Conservation (phyloP, 2,113 vertebrate species). For the Engystomops pustulosus region DNA sequence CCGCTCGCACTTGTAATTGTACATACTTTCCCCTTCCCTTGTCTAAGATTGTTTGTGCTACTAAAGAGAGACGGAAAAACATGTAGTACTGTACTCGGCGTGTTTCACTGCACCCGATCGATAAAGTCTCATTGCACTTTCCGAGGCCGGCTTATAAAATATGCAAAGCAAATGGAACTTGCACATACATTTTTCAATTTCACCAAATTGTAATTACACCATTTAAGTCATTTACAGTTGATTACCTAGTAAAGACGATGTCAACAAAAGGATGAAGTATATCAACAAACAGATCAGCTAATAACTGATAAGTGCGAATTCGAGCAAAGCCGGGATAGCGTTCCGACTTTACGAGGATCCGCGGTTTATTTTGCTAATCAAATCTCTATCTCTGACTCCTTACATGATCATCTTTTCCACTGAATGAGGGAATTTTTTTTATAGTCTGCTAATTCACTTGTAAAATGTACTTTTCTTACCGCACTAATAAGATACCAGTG, state of each 20-base stretch:
- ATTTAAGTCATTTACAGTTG: conserved; percentile 58
- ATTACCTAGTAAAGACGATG: conserved; percentile 52
- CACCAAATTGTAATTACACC: conserved; percentile 54
- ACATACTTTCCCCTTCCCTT: conserved; percentile 32
- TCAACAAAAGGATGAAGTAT: conserved; percentile 45
- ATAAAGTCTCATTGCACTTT: conserved; percentile 34
- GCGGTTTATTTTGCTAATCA: conserved; percentile 30
- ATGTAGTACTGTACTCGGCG: conserved; percentile 1
- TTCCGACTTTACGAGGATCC: background rate
- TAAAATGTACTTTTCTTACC: conserved; percentile 55
- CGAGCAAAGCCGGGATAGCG: background rate
- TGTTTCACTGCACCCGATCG: conserved; percentile 12
- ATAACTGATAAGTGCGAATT: conserved; percentile 40
- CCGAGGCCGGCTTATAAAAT: conserved; percentile 38
- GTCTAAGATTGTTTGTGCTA: conserved; percentile 16
- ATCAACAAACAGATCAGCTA: conserved; percentile 43
- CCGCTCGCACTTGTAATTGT: conserved; percentile 48
- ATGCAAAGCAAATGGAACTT: conserved; percentile 42
- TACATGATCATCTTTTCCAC: conserved; percentile 33
- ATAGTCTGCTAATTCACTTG: conserved; percentile 55
- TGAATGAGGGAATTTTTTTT: conserved; percentile 30
- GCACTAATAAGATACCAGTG: conserved; percentile 48
- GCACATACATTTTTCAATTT: conserved; percentile 52
- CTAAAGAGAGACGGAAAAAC: conserved; percentile 24
- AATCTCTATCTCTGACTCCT: conserved; percentile 15